Evolutionary conservation across 2,797 vertebrate species (phyloP).

Genomic region (Phoebastria nigripes): DNA sequence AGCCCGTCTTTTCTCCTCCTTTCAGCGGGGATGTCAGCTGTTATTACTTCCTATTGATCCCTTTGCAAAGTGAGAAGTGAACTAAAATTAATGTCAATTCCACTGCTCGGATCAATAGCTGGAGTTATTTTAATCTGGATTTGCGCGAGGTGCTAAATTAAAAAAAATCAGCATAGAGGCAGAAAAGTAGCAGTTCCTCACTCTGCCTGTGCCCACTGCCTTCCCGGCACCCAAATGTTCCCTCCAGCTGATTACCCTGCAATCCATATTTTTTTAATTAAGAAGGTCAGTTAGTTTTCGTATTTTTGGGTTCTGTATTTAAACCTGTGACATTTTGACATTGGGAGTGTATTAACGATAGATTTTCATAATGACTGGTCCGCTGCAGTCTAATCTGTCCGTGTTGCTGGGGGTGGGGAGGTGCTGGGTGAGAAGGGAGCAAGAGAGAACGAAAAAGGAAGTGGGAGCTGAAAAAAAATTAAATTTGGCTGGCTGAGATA

Average conservation of each 20-base stretch:
- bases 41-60: slow-evolving; percentile 97
- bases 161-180: slow-evolving; percentile 87
- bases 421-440: slow-evolving; percentile 17
- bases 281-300: slow-evolving; percentile 81
- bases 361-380: slow-evolving; percentile 89
- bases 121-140: slow-evolving; percentile 95
- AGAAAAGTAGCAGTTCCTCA: slow-evolving; percentile 79
- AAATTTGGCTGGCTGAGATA: slow-evolving; percentile 70
- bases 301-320: slow-evolving; percentile 83
- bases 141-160: slow-evolving; percentile 86
- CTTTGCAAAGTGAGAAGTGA: slow-evolving; percentile 94
- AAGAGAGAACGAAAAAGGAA: slow-evolving; percentile 57
- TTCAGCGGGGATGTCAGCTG: slow-evolving; percentile 91
- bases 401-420: slow-evolving; percentile 75
- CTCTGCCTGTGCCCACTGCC: slow-evolving; percentile 66
- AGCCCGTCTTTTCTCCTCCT: slow-evolving; percentile 86
- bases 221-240: slow-evolving; percentile 68
- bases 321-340: slow-evolving; percentile 86
- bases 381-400: slow-evolving; percentile 78
- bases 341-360: slow-evolving; percentile 90
- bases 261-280: slow-evolving; percentile 87
- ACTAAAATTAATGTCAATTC: slow-evolving; percentile 99
- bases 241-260: slow-evolving; percentile 74
- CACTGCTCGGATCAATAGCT: slow-evolving; percentile 90
- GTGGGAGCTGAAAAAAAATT: slow-evolving; percentile 56